A percentile compares a stretch with the other conserved stretches of the same genome.
Evolutionary conservation across 2,113 vertebrate genomes (phyloP).

Genomic region (Clupea harengus): DNA sequence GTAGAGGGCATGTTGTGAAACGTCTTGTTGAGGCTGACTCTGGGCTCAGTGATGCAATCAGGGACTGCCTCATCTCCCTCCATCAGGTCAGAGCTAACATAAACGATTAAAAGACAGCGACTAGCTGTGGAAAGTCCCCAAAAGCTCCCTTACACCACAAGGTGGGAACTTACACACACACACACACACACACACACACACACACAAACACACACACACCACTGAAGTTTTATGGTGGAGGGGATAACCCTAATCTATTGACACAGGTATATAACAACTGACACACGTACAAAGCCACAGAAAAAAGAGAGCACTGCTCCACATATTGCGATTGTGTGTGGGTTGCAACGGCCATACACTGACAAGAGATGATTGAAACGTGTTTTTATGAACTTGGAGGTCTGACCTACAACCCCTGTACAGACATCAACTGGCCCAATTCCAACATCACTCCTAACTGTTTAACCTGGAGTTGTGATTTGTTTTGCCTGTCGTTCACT

Average conservation of each 20-base stretch:
- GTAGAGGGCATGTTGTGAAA: not conserved
- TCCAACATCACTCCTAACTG: not conserved
- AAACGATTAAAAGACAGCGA: not conserved
- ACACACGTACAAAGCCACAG: not conserved
- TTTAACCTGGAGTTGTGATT: not conserved
- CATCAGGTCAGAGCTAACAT: not conserved
- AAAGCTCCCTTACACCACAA: slow-evolving; percentile 32
- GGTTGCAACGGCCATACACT: not conserved
- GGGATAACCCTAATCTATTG: not conserved
- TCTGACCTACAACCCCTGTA: not conserved
- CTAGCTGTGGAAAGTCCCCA: slow-evolving; percentile 64
- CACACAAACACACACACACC: slow-evolving; percentile 22
- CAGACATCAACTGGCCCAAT: not conserved
- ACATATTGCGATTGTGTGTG: not conserved
- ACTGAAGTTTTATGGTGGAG: not conserved
- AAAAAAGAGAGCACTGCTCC: not conserved
- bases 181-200: slow-evolving; percentile 10
- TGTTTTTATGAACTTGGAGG: not conserved
- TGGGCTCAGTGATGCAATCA: not conserved
- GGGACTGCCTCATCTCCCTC: not conserved
- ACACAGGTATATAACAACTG: too few species aligned
- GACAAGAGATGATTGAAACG: not conserved
- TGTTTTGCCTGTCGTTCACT: not conserved
- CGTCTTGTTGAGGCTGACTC: not conserved
- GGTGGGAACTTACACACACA: slow-evolving; percentile 38